phyloP scores from a whole-genome alignment of 2,113 vertebrate species.

The Drymodes brunneopygia region DNA sequence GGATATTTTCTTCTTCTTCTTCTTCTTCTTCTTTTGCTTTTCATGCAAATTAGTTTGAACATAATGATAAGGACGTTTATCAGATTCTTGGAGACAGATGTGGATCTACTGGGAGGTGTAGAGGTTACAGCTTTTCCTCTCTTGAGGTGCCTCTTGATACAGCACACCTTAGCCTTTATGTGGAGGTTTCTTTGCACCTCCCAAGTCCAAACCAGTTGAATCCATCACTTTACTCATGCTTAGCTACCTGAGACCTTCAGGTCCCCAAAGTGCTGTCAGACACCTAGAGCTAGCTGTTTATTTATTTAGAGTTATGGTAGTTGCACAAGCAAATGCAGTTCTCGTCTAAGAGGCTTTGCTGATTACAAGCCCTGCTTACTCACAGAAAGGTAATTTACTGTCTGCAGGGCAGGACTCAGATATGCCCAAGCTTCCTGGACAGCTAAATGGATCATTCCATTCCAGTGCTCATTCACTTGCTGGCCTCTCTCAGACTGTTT shows the following conservation, averaged over 20 bases:
- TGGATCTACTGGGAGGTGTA: not conserved
- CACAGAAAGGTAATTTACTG: conserved; percentile 28
- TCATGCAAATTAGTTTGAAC: not conserved
- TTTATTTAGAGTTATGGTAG: not conserved
- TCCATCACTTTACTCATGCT: not conserved
- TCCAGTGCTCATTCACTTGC: conserved; percentile 5
- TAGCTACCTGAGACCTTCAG: not conserved
- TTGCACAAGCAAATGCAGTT: not conserved
- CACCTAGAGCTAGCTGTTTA: not conserved
- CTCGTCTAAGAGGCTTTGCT: not conserved
- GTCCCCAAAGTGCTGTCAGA: not conserved
- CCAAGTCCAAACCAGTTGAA: not conserved
- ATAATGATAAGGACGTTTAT: not conserved
- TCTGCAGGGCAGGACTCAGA: not conserved
- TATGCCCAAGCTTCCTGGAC: not conserved
- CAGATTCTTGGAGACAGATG: not conserved
- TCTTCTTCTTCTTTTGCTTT: not conserved
- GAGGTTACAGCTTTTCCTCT: not conserved
- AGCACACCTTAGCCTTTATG: not conserved
- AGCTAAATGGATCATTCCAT: conserved; percentile 46
- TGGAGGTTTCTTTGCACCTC: not conserved
- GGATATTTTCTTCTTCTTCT: not conserved
- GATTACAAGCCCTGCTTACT: not conserved
- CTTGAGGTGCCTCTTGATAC: not conserved
- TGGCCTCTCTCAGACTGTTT: not conserved